Evolutionary conservation across 2,113 vertebrate species (phyloP).

Genomic region (Thermophis baileyi): DNA sequence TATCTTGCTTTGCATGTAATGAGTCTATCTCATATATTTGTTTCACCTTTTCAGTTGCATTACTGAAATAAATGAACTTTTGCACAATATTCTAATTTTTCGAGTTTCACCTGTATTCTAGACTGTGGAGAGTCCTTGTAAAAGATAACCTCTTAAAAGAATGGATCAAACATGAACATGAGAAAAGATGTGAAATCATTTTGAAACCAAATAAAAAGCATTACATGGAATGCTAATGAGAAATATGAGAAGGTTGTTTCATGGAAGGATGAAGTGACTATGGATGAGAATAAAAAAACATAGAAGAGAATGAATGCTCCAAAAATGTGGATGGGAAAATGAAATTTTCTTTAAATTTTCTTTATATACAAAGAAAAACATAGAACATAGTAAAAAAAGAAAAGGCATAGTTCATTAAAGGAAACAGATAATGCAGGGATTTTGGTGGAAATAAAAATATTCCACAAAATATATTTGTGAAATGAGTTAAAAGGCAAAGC

Average conservation of each 20-base stretch:
- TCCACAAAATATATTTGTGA: no score
- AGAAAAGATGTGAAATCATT: background rate
- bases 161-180: background rate
- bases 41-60: no score
- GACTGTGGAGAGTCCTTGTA: background rate
- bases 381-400: background rate
- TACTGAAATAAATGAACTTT: no score
- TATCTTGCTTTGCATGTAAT: no score
- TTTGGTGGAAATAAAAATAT: background rate
- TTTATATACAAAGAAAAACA: background rate
- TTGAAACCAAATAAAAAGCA: background rate
- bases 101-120: no score
- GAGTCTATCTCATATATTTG: no score
- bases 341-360: background rate
- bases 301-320: background rate
- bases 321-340: background rate
- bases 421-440: background rate
- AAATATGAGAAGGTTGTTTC: background rate
- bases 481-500: background rate
- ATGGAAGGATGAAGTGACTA: background rate
- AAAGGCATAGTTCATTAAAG: background rate
- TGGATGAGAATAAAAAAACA: background rate
- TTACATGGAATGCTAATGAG: background rate
- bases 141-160: background rate
- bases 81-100: no score